These are phyloP conservation scores for Cinara cedri DNA, from an alignment of 2,888 invertebrate genomes.

Conservation along the genomic window DNA sequence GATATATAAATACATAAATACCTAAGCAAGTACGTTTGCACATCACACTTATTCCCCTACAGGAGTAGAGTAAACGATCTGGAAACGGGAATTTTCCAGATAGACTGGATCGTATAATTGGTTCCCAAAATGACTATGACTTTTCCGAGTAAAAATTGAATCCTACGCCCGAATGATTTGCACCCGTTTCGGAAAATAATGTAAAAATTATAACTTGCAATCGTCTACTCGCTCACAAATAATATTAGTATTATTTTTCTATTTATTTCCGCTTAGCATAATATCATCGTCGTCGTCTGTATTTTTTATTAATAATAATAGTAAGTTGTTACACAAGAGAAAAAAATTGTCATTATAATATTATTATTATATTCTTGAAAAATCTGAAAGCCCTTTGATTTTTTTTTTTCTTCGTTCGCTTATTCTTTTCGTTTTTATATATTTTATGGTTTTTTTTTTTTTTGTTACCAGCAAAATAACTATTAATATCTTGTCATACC, in stretches of 20 bases:
- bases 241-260: background rate
- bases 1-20: too few relatives aligned
- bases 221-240: too few relatives aligned
- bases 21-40: too few relatives aligned
- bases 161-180: too few relatives aligned
- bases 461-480: slow-evolving; percentile 45
- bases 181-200: too few relatives aligned
- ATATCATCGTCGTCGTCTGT: background rate
- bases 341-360: slow-evolving; percentile 41
- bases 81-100: too few relatives aligned
- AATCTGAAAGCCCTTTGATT: slow-evolving; percentile 44
- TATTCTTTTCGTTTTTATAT: slow-evolving; percentile 8
- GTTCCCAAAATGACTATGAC: too few relatives aligned
- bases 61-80: too few relatives aligned
- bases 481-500: slow-evolving; percentile 57
- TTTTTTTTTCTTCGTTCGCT: slow-evolving; percentile 18
- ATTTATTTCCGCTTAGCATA: background rate
- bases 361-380: slow-evolving; percentile 30
- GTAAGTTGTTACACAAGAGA: background rate
- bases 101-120: too few relatives aligned
- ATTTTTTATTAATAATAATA: slow-evolving; percentile 11
- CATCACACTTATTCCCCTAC: too few relatives aligned
- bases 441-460: slow-evolving; percentile 26
- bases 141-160: too few relatives aligned
- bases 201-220: too few relatives aligned